Percentiles rank a stretch among this genome's conserved stretches.
Conservation (phyloP, 2,888 invertebrate genomes). For the Lasioglossum marginatum region DNA sequence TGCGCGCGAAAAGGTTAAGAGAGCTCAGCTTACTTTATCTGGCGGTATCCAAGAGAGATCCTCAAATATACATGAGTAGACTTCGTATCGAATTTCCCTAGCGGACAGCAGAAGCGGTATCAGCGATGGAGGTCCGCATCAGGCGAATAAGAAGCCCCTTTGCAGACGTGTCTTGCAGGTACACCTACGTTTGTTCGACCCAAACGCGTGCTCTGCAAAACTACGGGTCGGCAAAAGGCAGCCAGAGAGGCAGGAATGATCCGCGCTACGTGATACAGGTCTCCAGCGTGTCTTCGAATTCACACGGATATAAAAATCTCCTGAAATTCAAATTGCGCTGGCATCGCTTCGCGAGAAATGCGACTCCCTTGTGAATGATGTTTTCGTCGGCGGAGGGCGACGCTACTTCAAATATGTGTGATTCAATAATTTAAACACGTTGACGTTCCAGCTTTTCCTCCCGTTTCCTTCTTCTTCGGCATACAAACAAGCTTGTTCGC, state of each 20-base stretch:
- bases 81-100: slow-evolving; percentile 82
- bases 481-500: not conserved
- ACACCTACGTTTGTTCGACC: slow-evolving; percentile 64
- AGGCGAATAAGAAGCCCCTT: slow-evolving; percentile 73
- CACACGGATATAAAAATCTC: slow-evolving; percentile 69
- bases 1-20: slow-evolving; percentile 49
- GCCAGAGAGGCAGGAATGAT: slow-evolving; percentile 44
- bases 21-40: slow-evolving; percentile 54
- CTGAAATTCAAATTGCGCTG: slow-evolving; percentile 69
- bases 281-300: slow-evolving; percentile 66
- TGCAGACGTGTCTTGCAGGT: slow-evolving; percentile 59
- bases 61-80: slow-evolving; percentile 81
- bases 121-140: slow-evolving; percentile 73
- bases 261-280: slow-evolving; percentile 59
- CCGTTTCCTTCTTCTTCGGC: not conserved
- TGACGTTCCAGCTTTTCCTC: not conserved
- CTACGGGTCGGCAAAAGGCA: slow-evolving; percentile 59
- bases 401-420: slow-evolving; percentile 34
- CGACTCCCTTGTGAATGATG: slow-evolving; percentile 50
- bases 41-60: slow-evolving; percentile 51
- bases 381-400: slow-evolving; percentile 24
- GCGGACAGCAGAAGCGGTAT: slow-evolving; percentile 72
- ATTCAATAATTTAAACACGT: slow-evolving; percentile 64
- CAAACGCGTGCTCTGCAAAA: slow-evolving; percentile 59
- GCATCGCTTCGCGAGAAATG: slow-evolving; percentile 46